Base-by-base conservation (phyloP, 1,140 invertebrate genomes). In the Sitodiplosis mosellana region DNA sequence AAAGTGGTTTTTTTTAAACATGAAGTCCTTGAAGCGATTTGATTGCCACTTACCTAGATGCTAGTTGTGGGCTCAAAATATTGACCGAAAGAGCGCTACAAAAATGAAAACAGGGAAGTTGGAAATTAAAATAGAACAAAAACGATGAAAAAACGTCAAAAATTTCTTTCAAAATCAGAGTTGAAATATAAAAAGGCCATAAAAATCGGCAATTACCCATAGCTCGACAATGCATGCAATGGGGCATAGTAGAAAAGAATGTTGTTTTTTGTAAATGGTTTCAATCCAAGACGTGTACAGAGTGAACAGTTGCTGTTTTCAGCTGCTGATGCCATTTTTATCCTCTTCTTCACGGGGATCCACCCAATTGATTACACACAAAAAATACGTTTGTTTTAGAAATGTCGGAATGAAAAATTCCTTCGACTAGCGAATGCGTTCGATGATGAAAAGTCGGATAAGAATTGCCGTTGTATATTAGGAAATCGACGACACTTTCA, bases 51-150 rank as follows among this genome's bases (percentile, higher is more conserved):
- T 67, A 75, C 70, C 71, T 73, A 15, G 71, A 56, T 8, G 75
- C 59, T 37, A 78, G 63, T 38, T 64, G 65, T 0, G 78, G 78
- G 55, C 79, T 78, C 76, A 79, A 78, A 42, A 80, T 74, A 59
- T 78, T 78, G 21, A 79, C 59, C 33, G 76, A 75, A 7, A 80
- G 60, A 19, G 72, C 69, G 14, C 68, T 72, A 53, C 78, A 78
- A 36, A 72, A 75, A 14, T 66, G 60, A 12, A 71, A n/a, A 40
- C 14, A 40, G 8, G n/a, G 34, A 36, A 40, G 17, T 5, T 40
- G 37, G 14, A 40, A 40, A 15, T 36, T 36, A 10, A 36, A n/a
- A n/a, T 10, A n/a, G 8, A n/a, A 40, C 37, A 40, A 15, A 15
- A 40, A 6, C 14, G 37, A 6, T n/a, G 34, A n/a, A 10, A n/a